These are phyloP conservation scores for Microcebus griseorufus DNA, from an alignment of 2,113 vertebrate genomes.

Conservation along the genomic window DNA sequence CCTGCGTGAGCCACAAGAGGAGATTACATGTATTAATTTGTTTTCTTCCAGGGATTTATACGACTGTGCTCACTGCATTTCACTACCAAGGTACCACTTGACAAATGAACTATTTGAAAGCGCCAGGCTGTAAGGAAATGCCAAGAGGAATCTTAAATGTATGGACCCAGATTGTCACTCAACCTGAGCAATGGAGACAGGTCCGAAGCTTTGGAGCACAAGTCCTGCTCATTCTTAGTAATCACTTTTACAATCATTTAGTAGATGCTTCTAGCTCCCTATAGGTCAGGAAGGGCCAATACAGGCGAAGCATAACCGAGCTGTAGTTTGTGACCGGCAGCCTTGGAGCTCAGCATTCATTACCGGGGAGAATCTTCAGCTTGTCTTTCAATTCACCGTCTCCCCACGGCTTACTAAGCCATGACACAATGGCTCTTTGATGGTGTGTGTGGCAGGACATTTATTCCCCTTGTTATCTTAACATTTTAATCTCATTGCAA, in stretches of 20 bases:
- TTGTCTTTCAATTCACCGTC: background rate
- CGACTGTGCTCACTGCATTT: constrained; percentile 14
- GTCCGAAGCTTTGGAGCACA: background rate
- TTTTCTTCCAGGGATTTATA: constrained; percentile 45
- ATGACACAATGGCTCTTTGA: background rate
- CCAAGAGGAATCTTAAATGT: background rate
- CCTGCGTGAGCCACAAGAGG: background rate
- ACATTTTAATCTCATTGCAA: background rate
- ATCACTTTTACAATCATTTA: background rate
- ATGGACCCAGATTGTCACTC: background rate
- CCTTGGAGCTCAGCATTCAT: background rate
- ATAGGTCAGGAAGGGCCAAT: background rate
- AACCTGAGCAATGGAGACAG: background rate
- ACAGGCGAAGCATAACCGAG: background rate
- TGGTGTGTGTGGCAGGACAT: background rate
- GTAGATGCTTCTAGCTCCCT: background rate
- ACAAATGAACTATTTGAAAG: constrained; percentile 11
- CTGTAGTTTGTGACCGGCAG: background rate
- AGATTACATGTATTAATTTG: constrained; percentile 33
- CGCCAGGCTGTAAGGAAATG: background rate
- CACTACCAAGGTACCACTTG: background rate
- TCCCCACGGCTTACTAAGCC: background rate
- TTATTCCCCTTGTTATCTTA: background rate
- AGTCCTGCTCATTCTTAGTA: background rate
- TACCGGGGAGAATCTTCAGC: background rate